These are phyloP conservation scores for Lasiurus borealis DNA, from an alignment of 2,113 vertebrate genomes.

Conservation along the genomic window DNA sequence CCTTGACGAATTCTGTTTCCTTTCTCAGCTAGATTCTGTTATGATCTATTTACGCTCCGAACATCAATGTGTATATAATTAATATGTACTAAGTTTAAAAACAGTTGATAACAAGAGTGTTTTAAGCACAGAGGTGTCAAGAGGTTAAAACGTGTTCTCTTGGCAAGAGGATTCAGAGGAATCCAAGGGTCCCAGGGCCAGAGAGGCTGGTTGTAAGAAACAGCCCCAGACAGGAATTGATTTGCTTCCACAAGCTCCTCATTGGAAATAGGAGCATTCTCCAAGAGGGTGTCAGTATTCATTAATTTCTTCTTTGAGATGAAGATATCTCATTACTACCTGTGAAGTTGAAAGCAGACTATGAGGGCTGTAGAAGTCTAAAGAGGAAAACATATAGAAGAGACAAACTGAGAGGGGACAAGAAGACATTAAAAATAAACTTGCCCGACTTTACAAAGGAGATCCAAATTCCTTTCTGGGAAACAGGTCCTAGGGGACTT, in stretches of 20 bases:
- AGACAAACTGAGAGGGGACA: not conserved
- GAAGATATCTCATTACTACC: conserved; percentile 62
- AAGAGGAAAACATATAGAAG: conserved; percentile 14
- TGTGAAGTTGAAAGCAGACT: conserved; percentile 52
- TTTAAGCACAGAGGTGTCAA: conserved; percentile 58
- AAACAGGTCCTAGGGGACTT: not conserved
- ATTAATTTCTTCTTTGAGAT: conserved; percentile 71
- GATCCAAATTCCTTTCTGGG: not conserved
- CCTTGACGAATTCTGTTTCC: conserved; percentile 60
- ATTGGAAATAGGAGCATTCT: conserved; percentile 65
- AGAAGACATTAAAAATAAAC: conserved; percentile 37
- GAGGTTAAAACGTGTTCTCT: not conserved
- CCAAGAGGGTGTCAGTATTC: conserved; percentile 60
- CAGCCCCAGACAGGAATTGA: conserved; percentile 58
- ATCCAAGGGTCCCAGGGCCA: conserved; percentile 21
- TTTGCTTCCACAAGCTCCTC: conserved; percentile 77
- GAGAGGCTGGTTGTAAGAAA: conserved; percentile 36
- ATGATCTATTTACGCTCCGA: conserved; percentile 52
- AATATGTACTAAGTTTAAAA: conserved; percentile 58
- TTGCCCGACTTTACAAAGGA: conserved; percentile 27
- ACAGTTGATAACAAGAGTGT: conserved; percentile 13
- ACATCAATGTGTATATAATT: conserved; percentile 41
- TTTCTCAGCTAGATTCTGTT: conserved; percentile 46
- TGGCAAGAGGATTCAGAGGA: conserved; percentile 51
- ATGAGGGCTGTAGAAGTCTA: conserved; percentile 38